These are phyloP conservation scores for Schizaphis graminum DNA, from an alignment of 2,888 invertebrate genomes.

Conservation along the genomic window DNA sequence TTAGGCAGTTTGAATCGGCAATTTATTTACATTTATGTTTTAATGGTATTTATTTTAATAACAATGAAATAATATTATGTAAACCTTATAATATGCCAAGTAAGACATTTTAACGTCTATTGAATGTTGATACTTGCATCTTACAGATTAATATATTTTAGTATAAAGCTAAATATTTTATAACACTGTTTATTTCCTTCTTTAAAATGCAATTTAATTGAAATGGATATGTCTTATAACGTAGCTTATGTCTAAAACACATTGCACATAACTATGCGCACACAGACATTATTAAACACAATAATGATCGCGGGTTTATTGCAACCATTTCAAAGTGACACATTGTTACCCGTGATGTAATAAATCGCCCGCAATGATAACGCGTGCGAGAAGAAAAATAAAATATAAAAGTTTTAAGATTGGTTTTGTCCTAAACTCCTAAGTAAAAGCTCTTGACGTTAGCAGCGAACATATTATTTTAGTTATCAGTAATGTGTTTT, in stretches of 20 bases:
- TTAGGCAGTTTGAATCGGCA: background rate
- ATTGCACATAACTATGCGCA: background rate
- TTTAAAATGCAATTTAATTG: background rate
- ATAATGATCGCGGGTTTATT: background rate
- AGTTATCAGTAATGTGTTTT: constrained; percentile 50
- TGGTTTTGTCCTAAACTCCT: constrained; percentile 48
- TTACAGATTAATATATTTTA: background rate
- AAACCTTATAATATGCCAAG: background rate
- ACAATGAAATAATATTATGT: background rate
- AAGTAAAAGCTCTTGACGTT: constrained; percentile 51
- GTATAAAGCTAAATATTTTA: background rate
- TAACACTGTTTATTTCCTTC: background rate
- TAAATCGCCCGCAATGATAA: background rate
- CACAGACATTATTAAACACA: constrained; percentile 1
- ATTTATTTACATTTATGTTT: background rate
- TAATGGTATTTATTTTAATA: background rate
- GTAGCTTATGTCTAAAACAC: background rate
- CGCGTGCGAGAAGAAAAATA: background rate
- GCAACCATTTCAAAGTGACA: background rate
- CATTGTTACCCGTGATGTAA: background rate
- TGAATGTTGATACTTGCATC: background rate
- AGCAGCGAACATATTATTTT: constrained; percentile 35
- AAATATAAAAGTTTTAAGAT: constrained; percentile 51
- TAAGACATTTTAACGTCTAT: background rate
- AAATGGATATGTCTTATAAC: background rate